Base-by-base conservation (phyloP, 2,113 vertebrate genomes). In the Lampris incognitus region DNA sequence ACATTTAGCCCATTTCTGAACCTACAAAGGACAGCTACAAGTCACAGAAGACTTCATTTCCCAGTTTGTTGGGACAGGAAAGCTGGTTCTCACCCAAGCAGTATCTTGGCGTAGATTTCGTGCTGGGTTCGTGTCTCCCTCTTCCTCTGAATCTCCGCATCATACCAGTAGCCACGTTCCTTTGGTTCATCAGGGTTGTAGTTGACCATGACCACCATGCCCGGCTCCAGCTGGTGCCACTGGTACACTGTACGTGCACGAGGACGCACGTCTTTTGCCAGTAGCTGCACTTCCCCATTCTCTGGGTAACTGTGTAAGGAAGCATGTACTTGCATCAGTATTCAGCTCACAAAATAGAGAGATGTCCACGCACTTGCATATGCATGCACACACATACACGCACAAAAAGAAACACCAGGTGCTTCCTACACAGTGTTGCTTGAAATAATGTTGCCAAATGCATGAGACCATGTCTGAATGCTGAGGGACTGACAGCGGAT, bases 151-250 rank as follows among this genome's bases (percentile, higher is more conserved):
- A 99, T 97, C 91, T 97, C 93, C 0, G 97, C 98, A 0, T 99
- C 97, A 0, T 99, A 99, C 98, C 98, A 99, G 91, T 97, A 99
- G 0, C 98, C 98, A 0, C 97, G 95, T 71, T 98, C 97, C 70
- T 95, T 96, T 2, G 96, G 95, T 1, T 97, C 96, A 2, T 99
- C 98, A 0, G 97, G 95, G 77, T 99, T 99, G 79, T 95, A 99
- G 93, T 99, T 99, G 40, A 98, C 93, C 98, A 99, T 99, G 10
- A 98, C 96, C 37, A 96, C 86, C 89, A 98, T 97, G 9, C 97
- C 97, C 2, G 93, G 87, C 68, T 96, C 94, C 66, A 99, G 90
- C 74, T 99, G 95, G 49, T 97, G 94, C 98, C 98, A 99, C 87
- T 96, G 93, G 72, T 98, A 91, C 24, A 96, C 79, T 0, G 95